Percentiles rank a stretch among this genome's conserved stretches.
Evolutionary conservation across 2,113 vertebrate species (phyloP).

Genomic region (Sakesphorus luctuosus): DNA sequence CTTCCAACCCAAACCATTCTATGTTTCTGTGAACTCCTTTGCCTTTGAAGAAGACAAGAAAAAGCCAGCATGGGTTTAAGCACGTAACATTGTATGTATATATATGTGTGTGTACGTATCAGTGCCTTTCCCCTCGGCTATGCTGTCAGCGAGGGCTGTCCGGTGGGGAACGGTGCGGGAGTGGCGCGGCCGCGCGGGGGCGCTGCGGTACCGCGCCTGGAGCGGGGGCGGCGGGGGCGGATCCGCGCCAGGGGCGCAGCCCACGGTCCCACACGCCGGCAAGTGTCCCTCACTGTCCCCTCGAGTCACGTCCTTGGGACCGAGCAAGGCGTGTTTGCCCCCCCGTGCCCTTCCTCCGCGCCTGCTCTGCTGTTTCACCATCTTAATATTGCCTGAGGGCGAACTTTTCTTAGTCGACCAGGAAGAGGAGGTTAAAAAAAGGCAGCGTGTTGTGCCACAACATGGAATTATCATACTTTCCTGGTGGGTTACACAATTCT

Average conservation of each 20-base stretch:
- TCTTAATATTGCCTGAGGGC: neutral
- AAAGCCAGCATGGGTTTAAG: neutral
- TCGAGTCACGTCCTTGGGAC: rapidly evolving
- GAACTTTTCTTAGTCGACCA: neutral
- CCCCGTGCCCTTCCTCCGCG: neutral
- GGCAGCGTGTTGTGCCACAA: neutral
- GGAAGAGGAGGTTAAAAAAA: neutral
- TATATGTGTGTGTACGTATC: rapidly evolving
- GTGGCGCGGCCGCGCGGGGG: neutral
- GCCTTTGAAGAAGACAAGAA: neutral
- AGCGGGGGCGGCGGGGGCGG: neutral
- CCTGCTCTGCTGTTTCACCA: rapidly evolving
- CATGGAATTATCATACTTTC: neutral
- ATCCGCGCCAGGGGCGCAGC: neutral
- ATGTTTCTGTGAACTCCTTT: neutral
- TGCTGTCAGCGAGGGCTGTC: neutral
- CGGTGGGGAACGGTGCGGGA: too few species aligned
- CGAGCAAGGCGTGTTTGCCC: neutral
- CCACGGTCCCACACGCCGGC: too few species aligned
- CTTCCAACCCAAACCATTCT: neutral
- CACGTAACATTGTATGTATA: rapidly evolving
- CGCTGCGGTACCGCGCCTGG: neutral
- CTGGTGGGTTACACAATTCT: neutral
- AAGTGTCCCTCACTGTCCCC: too few species aligned
- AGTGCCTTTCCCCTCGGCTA: rapidly evolving